phyloP scores from a whole-genome alignment of 1,140 invertebrate genomes.

The Neomicropteryx cornuta region DNA sequence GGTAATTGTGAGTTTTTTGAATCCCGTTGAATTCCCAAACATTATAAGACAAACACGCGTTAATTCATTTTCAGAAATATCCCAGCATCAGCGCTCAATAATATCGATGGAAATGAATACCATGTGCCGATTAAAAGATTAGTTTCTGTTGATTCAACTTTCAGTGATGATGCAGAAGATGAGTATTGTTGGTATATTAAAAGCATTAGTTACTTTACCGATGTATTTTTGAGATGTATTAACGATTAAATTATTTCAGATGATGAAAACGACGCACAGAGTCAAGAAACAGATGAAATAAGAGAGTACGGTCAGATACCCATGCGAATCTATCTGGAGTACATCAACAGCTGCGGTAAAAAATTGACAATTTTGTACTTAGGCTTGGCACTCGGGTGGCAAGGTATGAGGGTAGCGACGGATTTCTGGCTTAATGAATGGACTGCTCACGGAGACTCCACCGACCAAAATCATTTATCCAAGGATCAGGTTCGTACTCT shows the following conservation, averaged over 20 bases:
- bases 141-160: constrained; percentile 28
- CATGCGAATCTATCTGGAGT: constrained; percentile 47
- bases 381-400: constrained; percentile 43
- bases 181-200: constrained; percentile 16
- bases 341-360: constrained; percentile 50
- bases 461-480: constrained; percentile 6
- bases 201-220: no score
- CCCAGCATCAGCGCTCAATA: no score
- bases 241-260: constrained; percentile 9
- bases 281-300: constrained; percentile 36
- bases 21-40: no score
- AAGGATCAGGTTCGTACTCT: not conserved
- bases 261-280: constrained; percentile 7
- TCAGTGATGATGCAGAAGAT: constrained; percentile 32
- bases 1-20: no score
- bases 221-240: no score
- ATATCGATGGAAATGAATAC: no score
- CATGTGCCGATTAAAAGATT: constrained; percentile 20
- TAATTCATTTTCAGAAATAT: no score
- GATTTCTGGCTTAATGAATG: constrained; percentile 55
- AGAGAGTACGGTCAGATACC: constrained; percentile 52
- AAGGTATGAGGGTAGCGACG: constrained; percentile 45
- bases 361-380: constrained; percentile 42
- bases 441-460: constrained; percentile 27
- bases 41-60: no score